Conservation (phyloP, 2,888 invertebrate genomes). For the Loripinus fragilis region DNA sequence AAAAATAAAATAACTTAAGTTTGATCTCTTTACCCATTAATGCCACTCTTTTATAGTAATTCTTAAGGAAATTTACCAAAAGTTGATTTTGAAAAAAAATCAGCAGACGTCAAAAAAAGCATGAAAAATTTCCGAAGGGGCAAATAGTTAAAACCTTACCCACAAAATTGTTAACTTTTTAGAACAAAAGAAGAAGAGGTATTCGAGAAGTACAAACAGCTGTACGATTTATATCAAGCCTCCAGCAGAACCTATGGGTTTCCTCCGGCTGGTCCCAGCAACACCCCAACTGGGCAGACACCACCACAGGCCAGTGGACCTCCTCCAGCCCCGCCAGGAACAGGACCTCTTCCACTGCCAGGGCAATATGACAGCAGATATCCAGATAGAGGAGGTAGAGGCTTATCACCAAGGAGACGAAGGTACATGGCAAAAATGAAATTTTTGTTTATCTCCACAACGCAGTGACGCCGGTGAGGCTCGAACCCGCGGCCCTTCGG, state of each 20-base stretch:
- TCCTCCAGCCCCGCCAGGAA: slow-evolving; percentile 52
- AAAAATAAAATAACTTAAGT: no score
- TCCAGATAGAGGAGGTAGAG: slow-evolving; percentile 18
- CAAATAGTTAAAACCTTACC: no score
- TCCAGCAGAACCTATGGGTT: slow-evolving; percentile 56
- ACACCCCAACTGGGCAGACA: slow-evolving; percentile 41
- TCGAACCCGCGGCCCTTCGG: no score
- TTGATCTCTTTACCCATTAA: no score
- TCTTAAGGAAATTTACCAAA: no score
- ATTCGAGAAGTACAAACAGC: slow-evolving; percentile 59
- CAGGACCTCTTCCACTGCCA: slow-evolving; percentile 33
- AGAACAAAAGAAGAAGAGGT: slow-evolving; percentile 27
- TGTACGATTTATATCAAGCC: slow-evolving; percentile 54
- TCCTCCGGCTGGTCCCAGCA: slow-evolving; percentile 42
- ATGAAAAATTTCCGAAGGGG: no score
- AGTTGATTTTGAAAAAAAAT: no score
- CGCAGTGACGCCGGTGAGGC: no score
- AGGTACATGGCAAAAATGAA: slow-evolving; percentile 22
- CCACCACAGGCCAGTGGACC: slow-evolving; percentile 44
- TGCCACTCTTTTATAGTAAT: no score
- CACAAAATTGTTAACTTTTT: no score
- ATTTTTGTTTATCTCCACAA: no score
- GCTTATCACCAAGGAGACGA: slow-evolving; percentile 36
- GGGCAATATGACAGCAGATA: slow-evolving; percentile 21
- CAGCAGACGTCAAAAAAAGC: no score